A percentile compares a stretch with the other conserved stretches of the same genome.
These are phyloP conservation scores for Agrochola lychnidis DNA, from an alignment of 2,888 invertebrate species.

Conservation along the genomic window DNA sequence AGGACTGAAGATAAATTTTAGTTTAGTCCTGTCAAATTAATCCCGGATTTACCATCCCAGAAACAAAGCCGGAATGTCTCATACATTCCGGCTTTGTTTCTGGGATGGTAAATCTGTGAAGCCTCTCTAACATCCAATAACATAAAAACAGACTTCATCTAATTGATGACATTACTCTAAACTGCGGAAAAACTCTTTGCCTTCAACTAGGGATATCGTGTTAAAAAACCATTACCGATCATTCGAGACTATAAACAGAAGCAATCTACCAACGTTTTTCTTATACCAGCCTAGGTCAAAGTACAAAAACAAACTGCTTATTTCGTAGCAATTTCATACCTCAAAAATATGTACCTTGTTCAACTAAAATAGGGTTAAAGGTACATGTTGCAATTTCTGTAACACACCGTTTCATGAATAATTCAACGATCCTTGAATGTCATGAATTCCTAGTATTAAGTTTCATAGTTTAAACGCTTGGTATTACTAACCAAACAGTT, in stretches of 20 bases:
- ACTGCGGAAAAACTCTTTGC: not conserved
- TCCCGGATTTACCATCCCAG: too few relatives aligned
- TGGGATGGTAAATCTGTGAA: not conserved
- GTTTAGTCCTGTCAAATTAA: too few relatives aligned
- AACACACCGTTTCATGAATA: slow-evolving; percentile 38
- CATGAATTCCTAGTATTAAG: slow-evolving; percentile 46
- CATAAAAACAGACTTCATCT: not conserved
- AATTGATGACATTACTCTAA: not conserved
- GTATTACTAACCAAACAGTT: slow-evolving; percentile 31
- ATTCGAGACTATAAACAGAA: slow-evolving; percentile 20
- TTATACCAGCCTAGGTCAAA: not conserved
- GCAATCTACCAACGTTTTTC: slow-evolving; percentile 5
- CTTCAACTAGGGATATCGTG: slow-evolving; percentile 16
- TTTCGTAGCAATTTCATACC: not conserved
- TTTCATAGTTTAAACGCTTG: slow-evolving; percentile 31
- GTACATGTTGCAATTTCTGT: slow-evolving; percentile 36
- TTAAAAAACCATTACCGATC: slow-evolving; percentile 31
- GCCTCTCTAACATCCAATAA: accelerated
- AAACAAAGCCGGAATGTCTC: too few relatives aligned
- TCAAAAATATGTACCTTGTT: not conserved
- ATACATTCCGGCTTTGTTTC: not conserved
- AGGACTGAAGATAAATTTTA: too few relatives aligned
- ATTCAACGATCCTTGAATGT: slow-evolving; percentile 47
- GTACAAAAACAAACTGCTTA: slow-evolving; percentile 4
- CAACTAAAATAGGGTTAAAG: slow-evolving; percentile 6